Evolutionary conservation across 2,888 invertebrate species (phyloP), one percentile per base, ranked within the genome.

Genomic region (Ptilodon capucinus): DNA sequence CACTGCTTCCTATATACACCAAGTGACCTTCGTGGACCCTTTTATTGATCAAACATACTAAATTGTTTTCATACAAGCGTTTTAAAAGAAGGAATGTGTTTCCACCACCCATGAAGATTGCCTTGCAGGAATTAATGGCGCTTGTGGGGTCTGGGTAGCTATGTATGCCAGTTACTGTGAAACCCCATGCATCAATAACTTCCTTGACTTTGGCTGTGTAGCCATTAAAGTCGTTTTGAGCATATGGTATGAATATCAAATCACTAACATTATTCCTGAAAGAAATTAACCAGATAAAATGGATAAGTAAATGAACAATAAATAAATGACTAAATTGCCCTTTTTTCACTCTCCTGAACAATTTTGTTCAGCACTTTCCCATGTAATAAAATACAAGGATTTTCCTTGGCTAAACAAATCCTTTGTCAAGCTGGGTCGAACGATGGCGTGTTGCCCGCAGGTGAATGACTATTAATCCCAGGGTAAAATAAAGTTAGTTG

Each of bases 61-160:
- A 81, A 46, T 94, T 84, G 32, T 93, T 83, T 19, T 95, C 94
- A 74, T 96, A 95, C 5, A 96, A 80, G 0, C 91, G 88, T 76
- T 94, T 95, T 18, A 96, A 76, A 16, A 97, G 88, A 14, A 94
- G 86, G 79, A 96, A 97, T 17, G 96, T 96, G 74, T 97, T 97
- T 38, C 96, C 96, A 40, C 96, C 96, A 7, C 96, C 96, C 28
- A 96, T 82, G 79, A 95, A 96, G 60, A 96, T 93, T 21, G 95
- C 94, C 81, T 95, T 90, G 0, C 95, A 94, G 17, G 85, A 76
- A 42, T 87, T 79, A 0, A 95, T 83, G 16, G 94, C 94, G 45
- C 86, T 76, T 4, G 82, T 69, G 13, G 93, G 93, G 76, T 94
- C 88, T 7, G 86, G 51, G 50, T 84, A 85, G 18, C 91, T 90